phyloP scores from a whole-genome alignment of 2,797 vertebrate species.

The Sarcoramphus papa region DNA sequence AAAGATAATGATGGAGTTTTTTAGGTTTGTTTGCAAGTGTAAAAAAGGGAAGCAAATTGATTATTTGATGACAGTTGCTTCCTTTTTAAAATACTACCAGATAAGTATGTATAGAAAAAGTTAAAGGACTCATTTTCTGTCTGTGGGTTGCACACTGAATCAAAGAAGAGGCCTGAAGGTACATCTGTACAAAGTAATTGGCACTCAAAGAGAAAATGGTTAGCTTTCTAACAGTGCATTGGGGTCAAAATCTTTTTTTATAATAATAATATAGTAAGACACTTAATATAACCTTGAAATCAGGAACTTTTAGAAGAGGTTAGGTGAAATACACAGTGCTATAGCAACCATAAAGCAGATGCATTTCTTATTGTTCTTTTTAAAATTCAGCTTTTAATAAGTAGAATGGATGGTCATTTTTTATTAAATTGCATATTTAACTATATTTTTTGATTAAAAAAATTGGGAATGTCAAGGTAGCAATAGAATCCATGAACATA shows the following conservation, averaged over 20 bases:
- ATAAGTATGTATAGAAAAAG: constrained; percentile 24
- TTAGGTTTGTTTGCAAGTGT: neutral
- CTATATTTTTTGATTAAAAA: neutral
- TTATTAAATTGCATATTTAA: neutral
- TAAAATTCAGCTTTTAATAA: constrained; percentile 9
- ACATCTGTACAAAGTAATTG: constrained; percentile 68
- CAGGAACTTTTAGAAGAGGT: constrained; percentile 52
- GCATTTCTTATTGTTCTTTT: neutral
- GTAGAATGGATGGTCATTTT: neutral
- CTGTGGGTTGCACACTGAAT: constrained; percentile 44
- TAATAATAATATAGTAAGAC: constrained; percentile 42
- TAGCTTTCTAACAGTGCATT: constrained; percentile 58
- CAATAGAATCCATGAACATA: neutral
- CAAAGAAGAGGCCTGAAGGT: constrained; percentile 45
- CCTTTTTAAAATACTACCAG: constrained; percentile 12
- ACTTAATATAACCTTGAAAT: constrained; percentile 52
- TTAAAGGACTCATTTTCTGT: constrained; percentile 56
- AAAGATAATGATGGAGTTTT: neutral
- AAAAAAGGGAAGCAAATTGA: neutral
- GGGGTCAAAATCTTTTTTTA: constrained; percentile 45
- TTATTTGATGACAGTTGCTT: constrained; percentile 7
- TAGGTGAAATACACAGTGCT: constrained; percentile 23
- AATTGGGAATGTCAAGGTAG: neutral
- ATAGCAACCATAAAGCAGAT: neutral
- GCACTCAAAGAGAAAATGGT: constrained; percentile 67